Percentiles rank a stretch among this genome's conserved stretches.
Conservation (phyloP, 2,888 invertebrate genomes). For the Morinoia aosen region DNA sequence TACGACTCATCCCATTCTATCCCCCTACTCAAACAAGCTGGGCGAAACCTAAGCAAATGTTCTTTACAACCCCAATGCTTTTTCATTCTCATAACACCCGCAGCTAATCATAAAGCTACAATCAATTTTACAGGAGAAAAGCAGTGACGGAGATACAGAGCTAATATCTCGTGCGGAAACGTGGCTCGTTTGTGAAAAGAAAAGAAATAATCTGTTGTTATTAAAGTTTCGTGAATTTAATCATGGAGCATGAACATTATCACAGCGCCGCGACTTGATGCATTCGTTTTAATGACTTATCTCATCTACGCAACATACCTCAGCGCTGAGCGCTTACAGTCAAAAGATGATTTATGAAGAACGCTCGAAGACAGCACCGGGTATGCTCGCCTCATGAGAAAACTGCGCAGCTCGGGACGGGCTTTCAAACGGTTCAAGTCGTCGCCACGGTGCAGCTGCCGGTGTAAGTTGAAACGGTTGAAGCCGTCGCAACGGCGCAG, state of each 20-base stretch:
- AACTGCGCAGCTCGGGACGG: not conserved
- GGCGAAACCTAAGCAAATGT: not conserved
- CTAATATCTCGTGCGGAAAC: not conserved
- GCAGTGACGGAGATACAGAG: not conserved
- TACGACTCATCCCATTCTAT: not conserved
- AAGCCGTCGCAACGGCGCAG: too few species aligned
- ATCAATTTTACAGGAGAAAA: not conserved
- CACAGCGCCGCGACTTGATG: not conserved
- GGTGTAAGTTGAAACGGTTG: too few species aligned
- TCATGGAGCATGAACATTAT: slow-evolving; percentile 8
- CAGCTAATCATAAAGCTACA: not conserved
- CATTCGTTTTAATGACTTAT: not conserved
- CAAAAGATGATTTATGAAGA: slow-evolving; percentile 29
- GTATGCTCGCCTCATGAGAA: not conserved
- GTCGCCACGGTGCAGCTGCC: too few species aligned
- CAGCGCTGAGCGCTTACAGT: not conserved
- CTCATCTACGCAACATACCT: not conserved
- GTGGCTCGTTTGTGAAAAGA: not conserved
- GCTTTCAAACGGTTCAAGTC: too few species aligned
- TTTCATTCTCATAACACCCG: not conserved
- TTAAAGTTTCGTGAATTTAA: slow-evolving; percentile 7
- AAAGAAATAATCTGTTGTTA: not conserved
- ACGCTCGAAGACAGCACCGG: not conserved
- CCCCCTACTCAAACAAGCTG: not conserved
- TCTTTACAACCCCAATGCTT: not conserved